Percentiles rank a stretch among this genome's conserved stretches.
Conservation (phyloP, 1,140 invertebrate genomes). For the Tetramorium alpestre region DNA sequence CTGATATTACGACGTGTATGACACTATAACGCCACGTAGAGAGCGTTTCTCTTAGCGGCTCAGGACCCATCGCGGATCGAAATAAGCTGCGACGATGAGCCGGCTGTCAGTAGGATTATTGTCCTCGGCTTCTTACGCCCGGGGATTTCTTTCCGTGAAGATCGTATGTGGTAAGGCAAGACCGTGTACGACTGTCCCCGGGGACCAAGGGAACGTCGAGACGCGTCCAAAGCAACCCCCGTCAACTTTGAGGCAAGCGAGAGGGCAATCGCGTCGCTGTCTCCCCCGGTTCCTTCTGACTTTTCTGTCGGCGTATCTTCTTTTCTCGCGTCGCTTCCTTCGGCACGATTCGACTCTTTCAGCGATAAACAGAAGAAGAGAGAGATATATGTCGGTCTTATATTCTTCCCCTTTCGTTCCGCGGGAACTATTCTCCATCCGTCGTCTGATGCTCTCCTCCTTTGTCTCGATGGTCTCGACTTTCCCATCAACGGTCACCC, state of each 20-base stretch:
- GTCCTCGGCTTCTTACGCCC: conserved; percentile 84
- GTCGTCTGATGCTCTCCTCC: neutral
- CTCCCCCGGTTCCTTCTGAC: conserved; percentile 19
- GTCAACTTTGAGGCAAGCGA: conserved; percentile 74
- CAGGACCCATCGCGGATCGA: conserved; percentile 66
- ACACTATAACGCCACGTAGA: conserved; percentile 50
- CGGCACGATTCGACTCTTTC: neutral
- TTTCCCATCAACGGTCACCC: conserved; percentile 61
- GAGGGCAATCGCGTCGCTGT: conserved; percentile 60
- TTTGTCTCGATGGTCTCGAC: conserved; percentile 46
- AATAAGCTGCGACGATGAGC: conserved; percentile 81
- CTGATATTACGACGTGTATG: conserved; percentile 59
- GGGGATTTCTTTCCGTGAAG: conserved; percentile 71
- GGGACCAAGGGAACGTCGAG: conserved; percentile 76
- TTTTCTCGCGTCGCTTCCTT: conserved; percentile 45
- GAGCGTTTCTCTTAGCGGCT: conserved; percentile 68
- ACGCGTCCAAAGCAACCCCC: conserved; percentile 76
- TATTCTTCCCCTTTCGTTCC: conserved; percentile 40
- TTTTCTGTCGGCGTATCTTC: conserved; percentile 29
- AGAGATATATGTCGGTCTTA: neutral
- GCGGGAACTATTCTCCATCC: neutral
- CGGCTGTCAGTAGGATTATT: conserved; percentile 85
- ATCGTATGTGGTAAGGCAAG: conserved; percentile 63
- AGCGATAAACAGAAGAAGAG: neutral
- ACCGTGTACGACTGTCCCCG: conserved; percentile 68